Base-by-base conservation (phyloP, 2,888 invertebrate genomes). In the Lithophane socia region DNA sequence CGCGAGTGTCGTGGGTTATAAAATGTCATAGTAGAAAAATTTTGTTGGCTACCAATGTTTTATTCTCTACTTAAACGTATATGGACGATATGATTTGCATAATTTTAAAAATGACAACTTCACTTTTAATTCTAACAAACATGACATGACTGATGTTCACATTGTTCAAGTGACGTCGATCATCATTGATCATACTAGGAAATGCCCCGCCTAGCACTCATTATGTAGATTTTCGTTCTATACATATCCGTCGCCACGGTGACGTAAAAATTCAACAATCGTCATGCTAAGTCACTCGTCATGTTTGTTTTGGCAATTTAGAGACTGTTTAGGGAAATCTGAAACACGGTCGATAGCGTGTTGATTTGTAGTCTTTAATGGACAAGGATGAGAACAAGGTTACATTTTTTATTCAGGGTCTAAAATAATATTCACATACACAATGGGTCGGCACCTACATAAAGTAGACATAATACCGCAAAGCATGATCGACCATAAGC, bases 211-310 rank as follows among this genome's bases (percentile, higher is more conserved):
- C 61, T 60, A 42, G 49, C n/a, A 64, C 12, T n/a, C 37, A 54
- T 67, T 58, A 65, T 72, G 44, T 71, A 68, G 56, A 67, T 60
- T 49, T 56, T 16, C 44, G 18, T 37, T 49, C 60, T 69, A 75
- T 60, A 69, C 61, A 73, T 61, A 72, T 10, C 29, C 9, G 58
- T 65, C 47, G 71, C 63, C 68, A 86, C 29, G 69, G 74, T 85
- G 75, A 87, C 75, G 87, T 80, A 71, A 61, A 73, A 63, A 58
- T 24, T 73, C 64, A 87, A 77, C 81, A 75, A 77, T 70, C 74
- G 63, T 84, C 69, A 63, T 73, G 69, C 54, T 47, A 65, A 75
- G 66, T 87, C 65, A 80, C 60, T 70, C 37, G 18, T 13, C 37
- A 9, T 75, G 67, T 83, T 85, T 68, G 66, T 67, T 73, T 83